Evolutionary conservation across 2,113 vertebrate genomes (phyloP).

Genomic region (Triplophysa siluroides): DNA sequence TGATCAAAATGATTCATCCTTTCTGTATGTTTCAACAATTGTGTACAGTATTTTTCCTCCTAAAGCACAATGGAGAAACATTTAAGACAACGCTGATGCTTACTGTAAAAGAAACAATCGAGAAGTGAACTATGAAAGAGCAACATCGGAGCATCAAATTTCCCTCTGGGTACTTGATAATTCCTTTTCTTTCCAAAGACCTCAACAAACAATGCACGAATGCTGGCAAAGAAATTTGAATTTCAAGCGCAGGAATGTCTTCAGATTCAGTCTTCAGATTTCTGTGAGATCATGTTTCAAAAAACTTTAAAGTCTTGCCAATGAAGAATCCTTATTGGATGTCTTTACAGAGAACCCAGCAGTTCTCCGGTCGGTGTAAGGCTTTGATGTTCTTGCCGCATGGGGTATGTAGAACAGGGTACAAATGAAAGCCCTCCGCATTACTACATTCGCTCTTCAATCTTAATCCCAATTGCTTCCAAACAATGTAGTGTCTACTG

Average conservation of each 20-base stretch:
- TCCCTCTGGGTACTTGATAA: background rate
- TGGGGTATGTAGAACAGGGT: slow-evolving; percentile 39
- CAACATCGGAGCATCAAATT: too few relatives aligned
- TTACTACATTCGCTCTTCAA: slow-evolving; percentile 25
- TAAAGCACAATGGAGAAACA: too few relatives aligned
- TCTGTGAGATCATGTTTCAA: slow-evolving; percentile 18
- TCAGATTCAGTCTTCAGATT: slow-evolving; percentile 24
- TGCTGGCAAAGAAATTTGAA: slow-evolving; percentile 17
- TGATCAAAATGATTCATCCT: too few relatives aligned
- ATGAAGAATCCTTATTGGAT: slow-evolving; percentile 40
- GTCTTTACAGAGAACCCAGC: slow-evolving; percentile 39
- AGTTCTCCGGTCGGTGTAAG: slow-evolving; percentile 42
- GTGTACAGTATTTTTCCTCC: too few relatives aligned
- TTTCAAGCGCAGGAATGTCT: slow-evolving; percentile 30
- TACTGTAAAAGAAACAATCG: too few relatives aligned
- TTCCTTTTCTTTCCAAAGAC: slow-evolving; percentile 21
- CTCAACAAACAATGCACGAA: slow-evolving; percentile 21
- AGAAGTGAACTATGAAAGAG: too few relatives aligned
- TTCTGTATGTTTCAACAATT: background rate
- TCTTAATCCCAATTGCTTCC: slow-evolving; percentile 28
- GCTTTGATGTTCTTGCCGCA: slow-evolving; percentile 53
- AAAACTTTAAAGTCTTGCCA: slow-evolving; percentile 37
- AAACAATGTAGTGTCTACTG: slow-evolving; percentile 5
- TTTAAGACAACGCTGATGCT: too few relatives aligned
- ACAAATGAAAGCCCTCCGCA: slow-evolving; percentile 38